These are phyloP conservation scores for Nothura maculosa DNA, from an alignment of 2,797 vertebrate genomes.

Conservation along the genomic window DNA sequence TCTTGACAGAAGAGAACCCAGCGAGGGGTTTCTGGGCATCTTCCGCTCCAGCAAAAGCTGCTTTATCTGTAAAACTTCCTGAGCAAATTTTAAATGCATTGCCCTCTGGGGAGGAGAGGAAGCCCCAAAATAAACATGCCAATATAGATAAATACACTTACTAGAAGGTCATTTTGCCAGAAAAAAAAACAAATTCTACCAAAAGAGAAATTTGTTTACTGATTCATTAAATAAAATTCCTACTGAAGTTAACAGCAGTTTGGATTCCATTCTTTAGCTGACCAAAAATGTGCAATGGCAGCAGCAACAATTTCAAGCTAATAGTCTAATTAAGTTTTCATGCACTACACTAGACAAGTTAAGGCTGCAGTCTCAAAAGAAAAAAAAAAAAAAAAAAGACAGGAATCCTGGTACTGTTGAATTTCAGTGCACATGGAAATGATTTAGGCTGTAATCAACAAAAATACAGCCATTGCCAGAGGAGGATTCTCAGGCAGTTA, in stretches of 20 bases:
- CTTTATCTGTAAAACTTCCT: background rate
- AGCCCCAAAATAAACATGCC: background rate
- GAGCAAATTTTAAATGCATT: background rate
- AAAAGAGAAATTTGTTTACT: background rate
- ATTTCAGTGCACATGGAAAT: background rate
- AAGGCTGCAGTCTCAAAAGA: background rate
- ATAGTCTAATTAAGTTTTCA: background rate
- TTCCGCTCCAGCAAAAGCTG: background rate
- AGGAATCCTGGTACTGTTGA: background rate
- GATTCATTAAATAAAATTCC: background rate
- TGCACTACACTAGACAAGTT: background rate
- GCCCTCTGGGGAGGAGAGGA: background rate
- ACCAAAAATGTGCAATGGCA: background rate
- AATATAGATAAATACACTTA: background rate
- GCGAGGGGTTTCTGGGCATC: background rate
- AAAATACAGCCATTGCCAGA: background rate
- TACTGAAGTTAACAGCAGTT: background rate
- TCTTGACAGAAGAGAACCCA: background rate
- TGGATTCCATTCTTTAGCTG: slow-evolving; percentile 3
- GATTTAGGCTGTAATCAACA: background rate
- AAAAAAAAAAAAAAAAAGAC: background rate
- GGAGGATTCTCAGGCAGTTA: slow-evolving; percentile 13
- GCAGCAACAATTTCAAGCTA: background rate
- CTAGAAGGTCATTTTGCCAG: background rate
- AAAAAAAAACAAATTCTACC: background rate